Evolutionary conservation across 2,888 invertebrate species (phyloP), one percentile per base, ranked within the genome.

Genomic region (Temnothorax unifasciatus): DNA sequence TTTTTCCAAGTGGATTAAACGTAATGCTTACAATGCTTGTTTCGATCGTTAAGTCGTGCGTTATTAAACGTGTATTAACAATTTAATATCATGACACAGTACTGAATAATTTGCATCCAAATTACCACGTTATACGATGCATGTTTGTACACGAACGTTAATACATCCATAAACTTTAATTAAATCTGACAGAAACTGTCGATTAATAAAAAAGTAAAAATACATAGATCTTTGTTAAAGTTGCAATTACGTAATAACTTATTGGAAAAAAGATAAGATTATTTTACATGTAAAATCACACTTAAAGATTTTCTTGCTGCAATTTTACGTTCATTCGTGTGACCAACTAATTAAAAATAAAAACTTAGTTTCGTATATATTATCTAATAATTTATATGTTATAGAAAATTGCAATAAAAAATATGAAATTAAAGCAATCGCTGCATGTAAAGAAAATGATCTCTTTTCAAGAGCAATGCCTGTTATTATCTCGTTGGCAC

Each of bases 61-160:
- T 79, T 57, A 79, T 79, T 57, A 79, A 54, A 69, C 50, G 44
- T 34, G 29, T 47, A 69, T 79, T 59, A 59, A n/a, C 57, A 66
- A 54, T 66, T 77, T 29, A 66, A 38, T 25, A 50, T 41, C 54
- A n/a, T n/a, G 15, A 66, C 38, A 41, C 25, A 13, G 18, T n/a
- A 41, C 2, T n/a, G n/a, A 41, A 41, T 52, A 41, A 52, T 25
- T 66, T 41, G n/a, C 25, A n/a, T 29, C 63, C 6, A 5, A 68
- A 50, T 76, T 64, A 66, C 15, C 34, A n/a, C 3, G 13, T 4
- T 13, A 15, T 18, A 15, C 21, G 50, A 38, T 13, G 25, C 18
- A 21, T 5, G 15, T 21, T 34, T 21, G 34, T 57, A 15, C 3
- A 41, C 8, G 18, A 66, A 15, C 13, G 38, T 21, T 18, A 38